These are phyloP conservation scores for Tachycineta bicolor DNA, from an alignment of 2,113 vertebrate species.

Conservation along the genomic window DNA sequence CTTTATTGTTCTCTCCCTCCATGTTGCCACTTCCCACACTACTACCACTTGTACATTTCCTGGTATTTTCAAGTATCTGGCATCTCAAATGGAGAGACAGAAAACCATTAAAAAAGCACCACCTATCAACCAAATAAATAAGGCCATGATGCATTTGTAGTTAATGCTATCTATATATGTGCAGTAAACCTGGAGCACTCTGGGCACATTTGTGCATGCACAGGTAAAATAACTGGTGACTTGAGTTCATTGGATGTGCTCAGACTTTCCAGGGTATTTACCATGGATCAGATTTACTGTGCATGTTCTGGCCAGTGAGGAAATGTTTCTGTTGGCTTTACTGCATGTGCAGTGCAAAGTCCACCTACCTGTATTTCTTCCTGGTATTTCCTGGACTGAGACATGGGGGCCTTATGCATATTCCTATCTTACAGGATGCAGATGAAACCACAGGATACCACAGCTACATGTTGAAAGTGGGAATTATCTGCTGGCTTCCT, in stretches of 20 bases:
- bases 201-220: background rate
- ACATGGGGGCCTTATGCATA: background rate
- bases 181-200: background rate
- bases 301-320: background rate
- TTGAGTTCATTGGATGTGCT: background rate
- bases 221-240: background rate
- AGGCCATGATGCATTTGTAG: background rate
- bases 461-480: background rate
- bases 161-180: rapidly evolving
- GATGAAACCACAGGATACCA: background rate
- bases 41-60: background rate
- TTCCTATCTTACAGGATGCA: background rate
- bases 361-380: background rate
- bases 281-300: background rate
- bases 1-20: background rate
- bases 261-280: background rate
- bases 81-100: background rate
- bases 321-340: background rate
- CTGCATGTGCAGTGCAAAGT: rapidly evolving
- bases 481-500: background rate
- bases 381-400: background rate
- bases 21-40: background rate
- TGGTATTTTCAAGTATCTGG: background rate
- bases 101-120: background rate
- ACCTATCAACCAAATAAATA: background rate